These are phyloP conservation scores for Gymnodraco acuticeps DNA, from an alignment of 2,797 vertebrate genomes.

Conservation along the genomic window DNA sequence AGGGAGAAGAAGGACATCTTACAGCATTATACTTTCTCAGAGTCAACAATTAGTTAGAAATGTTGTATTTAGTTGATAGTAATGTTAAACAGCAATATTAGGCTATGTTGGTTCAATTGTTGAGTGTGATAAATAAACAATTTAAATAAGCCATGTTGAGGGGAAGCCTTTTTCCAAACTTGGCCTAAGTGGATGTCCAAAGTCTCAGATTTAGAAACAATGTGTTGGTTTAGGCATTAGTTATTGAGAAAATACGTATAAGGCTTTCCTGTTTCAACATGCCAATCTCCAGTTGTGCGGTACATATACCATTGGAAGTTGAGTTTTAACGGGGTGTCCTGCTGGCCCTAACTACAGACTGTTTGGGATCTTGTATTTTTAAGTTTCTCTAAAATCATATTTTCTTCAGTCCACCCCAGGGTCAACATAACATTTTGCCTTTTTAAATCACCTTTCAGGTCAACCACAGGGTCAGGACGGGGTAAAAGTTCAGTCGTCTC, in stretches of 20 bases:
- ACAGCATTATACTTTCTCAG: too few relatives aligned
- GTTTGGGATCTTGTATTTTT: conserved; percentile 3
- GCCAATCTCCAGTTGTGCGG: not conserved
- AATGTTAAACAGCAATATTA: too few relatives aligned
- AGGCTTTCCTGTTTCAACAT: not conserved
- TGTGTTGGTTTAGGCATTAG: not conserved
- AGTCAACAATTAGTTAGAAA: too few relatives aligned
- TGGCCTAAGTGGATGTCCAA: too few relatives aligned
- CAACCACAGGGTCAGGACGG: conserved; percentile 95
- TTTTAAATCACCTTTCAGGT: conserved; percentile 81
- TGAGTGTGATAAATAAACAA: too few relatives aligned
- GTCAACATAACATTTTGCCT: conserved; percentile 4
- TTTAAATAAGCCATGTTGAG: too few relatives aligned
- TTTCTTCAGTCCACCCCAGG: not conserved
- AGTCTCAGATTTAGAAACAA: too few relatives aligned
- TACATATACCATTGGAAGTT: conserved; percentile 15
- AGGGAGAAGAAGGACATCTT: too few relatives aligned
- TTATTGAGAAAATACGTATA: not conserved
- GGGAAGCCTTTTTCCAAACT: too few relatives aligned
- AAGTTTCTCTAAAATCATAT: not conserved
- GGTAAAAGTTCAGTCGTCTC: conserved; percentile 94
- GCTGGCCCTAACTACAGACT: not conserved
- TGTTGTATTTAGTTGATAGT: too few relatives aligned
- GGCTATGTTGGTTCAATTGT: too few relatives aligned
- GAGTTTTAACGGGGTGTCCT: conserved; percentile 3